phyloP scores from a whole-genome alignment of 1,140 invertebrate genomes.

The Melipona quadrifasciata region DNA sequence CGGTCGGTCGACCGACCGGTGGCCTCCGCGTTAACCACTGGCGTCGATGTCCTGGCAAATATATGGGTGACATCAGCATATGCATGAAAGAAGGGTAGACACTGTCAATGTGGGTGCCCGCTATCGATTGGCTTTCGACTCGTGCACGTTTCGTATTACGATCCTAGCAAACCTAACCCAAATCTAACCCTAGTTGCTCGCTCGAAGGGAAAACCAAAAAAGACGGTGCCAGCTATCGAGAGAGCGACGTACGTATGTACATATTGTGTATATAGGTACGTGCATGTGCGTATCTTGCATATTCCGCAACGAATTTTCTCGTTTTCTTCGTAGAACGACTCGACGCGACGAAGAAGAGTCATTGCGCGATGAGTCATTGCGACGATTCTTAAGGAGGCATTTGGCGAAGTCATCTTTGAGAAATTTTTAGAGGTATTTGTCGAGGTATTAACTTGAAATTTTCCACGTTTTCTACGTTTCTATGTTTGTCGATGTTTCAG shows the following conservation, averaged over 20 bases:
- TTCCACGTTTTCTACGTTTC: too few relatives aligned
- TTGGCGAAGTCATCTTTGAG: too few relatives aligned
- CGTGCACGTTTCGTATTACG: constrained; percentile 44
- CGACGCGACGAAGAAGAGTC: too few relatives aligned
- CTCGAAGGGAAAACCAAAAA: not conserved
- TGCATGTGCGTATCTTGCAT: not conserved
- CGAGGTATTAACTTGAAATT: too few relatives aligned
- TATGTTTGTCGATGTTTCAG: too few relatives aligned
- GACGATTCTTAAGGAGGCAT: not conserved
- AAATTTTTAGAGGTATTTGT: too few relatives aligned
- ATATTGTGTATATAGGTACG: not conserved
- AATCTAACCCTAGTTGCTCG: not conserved
- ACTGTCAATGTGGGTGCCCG: constrained; percentile 64
- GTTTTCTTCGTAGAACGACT: not conserved
- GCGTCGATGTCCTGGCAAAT: constrained; percentile 58
- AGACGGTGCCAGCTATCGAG: not conserved
- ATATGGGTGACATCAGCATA: constrained; percentile 77
- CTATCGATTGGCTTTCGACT: constrained; percentile 75
- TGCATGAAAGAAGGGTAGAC: constrained; percentile 77
- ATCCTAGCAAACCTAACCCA: not conserved
- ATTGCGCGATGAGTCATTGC: too few relatives aligned
- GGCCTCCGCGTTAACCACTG: constrained; percentile 39
- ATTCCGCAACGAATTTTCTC: too few relatives aligned
- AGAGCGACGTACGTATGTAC: not conserved
- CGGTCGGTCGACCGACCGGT: constrained; percentile 63